Percentiles rank a stretch among this genome's conserved stretches.
These are phyloP conservation scores for Oceanodroma tethys DNA, from an alignment of 2,113 vertebrate genomes.

Conservation along the genomic window DNA sequence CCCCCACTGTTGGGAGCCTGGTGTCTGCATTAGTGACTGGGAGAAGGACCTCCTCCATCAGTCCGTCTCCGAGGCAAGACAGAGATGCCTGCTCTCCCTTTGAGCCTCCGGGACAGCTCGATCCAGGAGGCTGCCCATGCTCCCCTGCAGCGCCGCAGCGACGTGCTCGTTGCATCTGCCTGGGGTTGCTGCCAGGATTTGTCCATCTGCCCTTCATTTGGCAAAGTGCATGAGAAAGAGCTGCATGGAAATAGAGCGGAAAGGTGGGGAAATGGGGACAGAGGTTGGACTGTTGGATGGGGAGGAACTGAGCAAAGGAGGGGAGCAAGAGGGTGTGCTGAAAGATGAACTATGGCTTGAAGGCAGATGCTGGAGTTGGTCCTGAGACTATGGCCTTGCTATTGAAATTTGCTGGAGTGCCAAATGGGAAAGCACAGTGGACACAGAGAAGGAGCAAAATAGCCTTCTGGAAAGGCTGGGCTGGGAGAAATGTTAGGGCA, in stretches of 20 bases:
- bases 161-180: rapidly evolving
- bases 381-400: background rate
- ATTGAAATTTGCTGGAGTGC: background rate
- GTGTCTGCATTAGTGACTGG: background rate
- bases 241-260: background rate
- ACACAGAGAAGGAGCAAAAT: background rate
- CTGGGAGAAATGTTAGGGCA: background rate
- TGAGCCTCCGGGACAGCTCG: rapidly evolving
- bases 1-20: background rate
- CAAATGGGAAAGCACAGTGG: background rate
- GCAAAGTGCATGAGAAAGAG: background rate
- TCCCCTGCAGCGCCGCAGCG: background rate
- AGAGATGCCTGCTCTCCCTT: background rate
- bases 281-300: background rate
- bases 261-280: background rate
- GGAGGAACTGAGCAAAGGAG: background rate
- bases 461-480: background rate
- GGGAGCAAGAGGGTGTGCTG: background rate
- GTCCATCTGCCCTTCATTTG: background rate
- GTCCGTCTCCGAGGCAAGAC: rapidly evolving
- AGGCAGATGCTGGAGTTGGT: background rate
- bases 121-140: background rate
- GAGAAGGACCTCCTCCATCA: background rate
- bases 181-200: background rate
- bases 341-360: background rate